Percentiles rank a stretch among this genome's conserved stretches.
phyloP scores from a whole-genome alignment of 1,140 invertebrate species.

The Macrostomum lignano region DNA sequence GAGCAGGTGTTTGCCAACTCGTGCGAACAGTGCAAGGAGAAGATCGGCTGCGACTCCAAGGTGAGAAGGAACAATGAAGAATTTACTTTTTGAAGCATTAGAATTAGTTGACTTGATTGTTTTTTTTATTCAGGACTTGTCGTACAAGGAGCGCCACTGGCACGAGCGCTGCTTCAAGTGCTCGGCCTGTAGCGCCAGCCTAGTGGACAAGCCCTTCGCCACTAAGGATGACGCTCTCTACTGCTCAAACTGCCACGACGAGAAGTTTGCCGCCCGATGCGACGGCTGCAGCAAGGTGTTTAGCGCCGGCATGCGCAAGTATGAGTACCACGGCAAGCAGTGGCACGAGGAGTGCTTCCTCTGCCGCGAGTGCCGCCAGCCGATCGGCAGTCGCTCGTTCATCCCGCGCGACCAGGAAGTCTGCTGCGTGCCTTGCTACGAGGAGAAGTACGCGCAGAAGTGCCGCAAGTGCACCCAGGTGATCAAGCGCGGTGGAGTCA shows the following conservation, averaged over 20 bases:
- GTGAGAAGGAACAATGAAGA: too few species aligned
- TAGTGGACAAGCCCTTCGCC: conserved; percentile 96
- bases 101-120: too few species aligned
- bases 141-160: conserved; percentile 93
- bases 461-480: conserved; percentile 93
- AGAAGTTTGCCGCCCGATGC: conserved; percentile 87
- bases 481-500: conserved; percentile 87
- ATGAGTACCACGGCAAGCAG: conserved; percentile 98
- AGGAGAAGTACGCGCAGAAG: conserved; percentile 75
- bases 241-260: conserved; percentile 92
- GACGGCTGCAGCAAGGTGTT: conserved; percentile 61
- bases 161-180: conserved; percentile 91
- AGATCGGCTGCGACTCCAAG: conserved; percentile 97
- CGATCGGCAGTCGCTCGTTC: conserved; percentile 95
- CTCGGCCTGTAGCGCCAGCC: conserved; percentile 72
- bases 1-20: conserved; percentile 89
- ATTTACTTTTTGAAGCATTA: too few species aligned
- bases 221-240: conserved; percentile 77
- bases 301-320: conserved; percentile 78
- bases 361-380: conserved; percentile 77
- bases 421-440: conserved; percentile 89
- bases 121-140: conserved; percentile 98
- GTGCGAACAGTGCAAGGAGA: conserved; percentile 88
- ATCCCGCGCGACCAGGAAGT: conserved; percentile 95
- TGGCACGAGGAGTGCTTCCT: conserved; percentile 99